These are phyloP conservation scores for Nycteola revayana DNA, from an alignment of 2,888 invertebrate genomes.

Conservation along the genomic window DNA sequence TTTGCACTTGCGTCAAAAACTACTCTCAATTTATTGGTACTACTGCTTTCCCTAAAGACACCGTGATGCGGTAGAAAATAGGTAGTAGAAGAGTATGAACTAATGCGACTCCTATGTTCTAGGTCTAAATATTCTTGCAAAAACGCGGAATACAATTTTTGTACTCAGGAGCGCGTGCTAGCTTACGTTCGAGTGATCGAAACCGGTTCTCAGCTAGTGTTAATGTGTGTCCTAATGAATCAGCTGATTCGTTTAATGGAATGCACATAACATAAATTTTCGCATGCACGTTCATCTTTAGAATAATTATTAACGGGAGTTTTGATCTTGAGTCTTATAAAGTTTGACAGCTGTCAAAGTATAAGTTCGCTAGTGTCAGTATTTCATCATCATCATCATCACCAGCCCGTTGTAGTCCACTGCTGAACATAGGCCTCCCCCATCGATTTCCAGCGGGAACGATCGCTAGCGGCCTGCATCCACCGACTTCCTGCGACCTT, in stretches of 20 bases:
- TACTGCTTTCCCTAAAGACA: background rate
- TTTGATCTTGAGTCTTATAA: no score
- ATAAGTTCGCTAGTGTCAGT: no score
- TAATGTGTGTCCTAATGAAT: conserved; percentile 3
- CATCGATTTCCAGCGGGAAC: no score
- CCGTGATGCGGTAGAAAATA: conserved; percentile 2
- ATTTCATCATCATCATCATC: no score
- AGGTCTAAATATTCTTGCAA: conserved; percentile 3
- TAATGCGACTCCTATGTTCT: conserved; percentile 5
- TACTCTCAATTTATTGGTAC: background rate
- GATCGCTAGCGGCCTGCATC: no score
- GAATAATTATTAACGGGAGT: conserved; percentile 1
- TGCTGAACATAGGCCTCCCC: no score
- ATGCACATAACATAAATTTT: conserved; percentile 2
- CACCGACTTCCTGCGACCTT: no score
- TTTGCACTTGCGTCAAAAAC: no score
- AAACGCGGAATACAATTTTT: conserved; percentile 4
- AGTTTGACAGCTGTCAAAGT: no score
- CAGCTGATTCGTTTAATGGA: conserved; percentile 1
- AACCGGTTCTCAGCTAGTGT: background rate
- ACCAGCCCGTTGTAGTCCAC: no score
- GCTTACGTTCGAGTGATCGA: conserved; percentile 3
- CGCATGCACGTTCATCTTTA: conserved; percentile 4
- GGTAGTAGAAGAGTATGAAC: conserved; percentile 7
- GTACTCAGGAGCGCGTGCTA: conserved; percentile 2